phyloP scores from a whole-genome alignment of 2,113 vertebrate species.

The Tylochromis polylepis region DNA sequence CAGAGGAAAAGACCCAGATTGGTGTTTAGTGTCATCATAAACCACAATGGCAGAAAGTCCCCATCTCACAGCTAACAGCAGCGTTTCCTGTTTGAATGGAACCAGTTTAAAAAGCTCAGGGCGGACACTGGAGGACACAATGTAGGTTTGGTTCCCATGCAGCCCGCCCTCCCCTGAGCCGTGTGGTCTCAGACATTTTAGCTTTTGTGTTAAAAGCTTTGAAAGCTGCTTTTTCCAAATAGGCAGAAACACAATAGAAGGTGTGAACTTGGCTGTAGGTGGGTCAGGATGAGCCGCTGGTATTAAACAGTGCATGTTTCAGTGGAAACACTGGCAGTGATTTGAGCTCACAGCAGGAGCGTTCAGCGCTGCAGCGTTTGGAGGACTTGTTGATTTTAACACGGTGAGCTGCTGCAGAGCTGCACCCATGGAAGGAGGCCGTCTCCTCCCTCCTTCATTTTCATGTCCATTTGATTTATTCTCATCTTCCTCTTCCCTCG shows the following conservation, averaged over 20 bases:
- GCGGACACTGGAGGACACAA: neutral
- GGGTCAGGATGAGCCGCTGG: neutral
- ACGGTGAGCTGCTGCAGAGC: neutral
- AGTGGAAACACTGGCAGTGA: neutral
- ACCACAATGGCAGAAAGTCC: no score
- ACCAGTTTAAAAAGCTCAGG: neutral
- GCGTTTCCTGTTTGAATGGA: neutral
- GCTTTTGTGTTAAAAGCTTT: neutral
- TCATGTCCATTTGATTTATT: constrained; percentile 11
- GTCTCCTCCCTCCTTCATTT: neutral
- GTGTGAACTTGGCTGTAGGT: neutral
- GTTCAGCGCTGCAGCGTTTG: neutral
- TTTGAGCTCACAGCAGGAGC: neutral
- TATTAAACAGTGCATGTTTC: neutral
- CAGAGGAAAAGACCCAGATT: no score
- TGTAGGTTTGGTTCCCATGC: neutral
- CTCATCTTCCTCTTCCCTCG: neutral
- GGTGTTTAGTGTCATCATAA: no score
- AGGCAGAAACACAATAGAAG: neutral
- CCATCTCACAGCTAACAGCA: neutral
- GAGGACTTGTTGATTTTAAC: neutral
- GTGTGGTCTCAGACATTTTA: neutral
- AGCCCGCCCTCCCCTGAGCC: no score
- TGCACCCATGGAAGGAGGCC: neutral
- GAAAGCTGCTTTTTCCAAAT: neutral